A percentile compares a stretch with the other conserved stretches of the same genome.
Conservation (phyloP, 2,797 vertebrate genomes). For the Diplodus sargus region DNA sequence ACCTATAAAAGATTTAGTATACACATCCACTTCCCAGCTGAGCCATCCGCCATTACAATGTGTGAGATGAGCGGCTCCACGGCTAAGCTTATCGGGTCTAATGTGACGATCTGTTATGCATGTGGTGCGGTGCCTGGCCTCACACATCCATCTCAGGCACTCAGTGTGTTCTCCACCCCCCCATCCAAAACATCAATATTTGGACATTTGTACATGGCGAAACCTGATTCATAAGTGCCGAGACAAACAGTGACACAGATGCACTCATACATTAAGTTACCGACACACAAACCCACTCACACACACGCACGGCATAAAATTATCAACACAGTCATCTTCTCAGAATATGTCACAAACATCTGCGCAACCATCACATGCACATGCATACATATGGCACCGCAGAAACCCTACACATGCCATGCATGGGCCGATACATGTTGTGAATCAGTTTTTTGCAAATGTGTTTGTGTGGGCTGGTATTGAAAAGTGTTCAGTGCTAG, state of each 20-base stretch:
- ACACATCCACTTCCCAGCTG: constrained; percentile 64
- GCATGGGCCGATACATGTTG: constrained; percentile 48
- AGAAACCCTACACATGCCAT: constrained; percentile 46
- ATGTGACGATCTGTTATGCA: constrained; percentile 74
- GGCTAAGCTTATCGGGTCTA: constrained; percentile 65
- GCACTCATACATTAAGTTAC: constrained; percentile 22
- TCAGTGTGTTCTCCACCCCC: constrained; percentile 54
- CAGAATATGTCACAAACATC: constrained; percentile 18
- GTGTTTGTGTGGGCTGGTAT: constrained; percentile 29
- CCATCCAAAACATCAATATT: constrained; percentile 67
- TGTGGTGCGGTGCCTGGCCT: constrained; percentile 61
- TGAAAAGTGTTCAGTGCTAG: not conserved
- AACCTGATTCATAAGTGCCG: constrained; percentile 35
- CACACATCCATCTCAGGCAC: constrained; percentile 69
- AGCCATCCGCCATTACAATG: constrained; percentile 67
- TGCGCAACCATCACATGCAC: constrained; percentile 57
- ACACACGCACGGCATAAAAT: not conserved
- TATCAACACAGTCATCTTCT: constrained; percentile 35
- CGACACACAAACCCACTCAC: not conserved
- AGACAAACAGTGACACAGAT: constrained; percentile 30
- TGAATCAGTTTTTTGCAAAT: constrained; percentile 13
- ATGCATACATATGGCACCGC: constrained; percentile 35
- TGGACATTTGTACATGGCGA: constrained; percentile 56
- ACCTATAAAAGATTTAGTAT: constrained; percentile 54
- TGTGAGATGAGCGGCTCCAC: constrained; percentile 64